phyloP scores from a whole-genome alignment of 2,797 vertebrate genomes.

The Peromyscus aztecus region DNA sequence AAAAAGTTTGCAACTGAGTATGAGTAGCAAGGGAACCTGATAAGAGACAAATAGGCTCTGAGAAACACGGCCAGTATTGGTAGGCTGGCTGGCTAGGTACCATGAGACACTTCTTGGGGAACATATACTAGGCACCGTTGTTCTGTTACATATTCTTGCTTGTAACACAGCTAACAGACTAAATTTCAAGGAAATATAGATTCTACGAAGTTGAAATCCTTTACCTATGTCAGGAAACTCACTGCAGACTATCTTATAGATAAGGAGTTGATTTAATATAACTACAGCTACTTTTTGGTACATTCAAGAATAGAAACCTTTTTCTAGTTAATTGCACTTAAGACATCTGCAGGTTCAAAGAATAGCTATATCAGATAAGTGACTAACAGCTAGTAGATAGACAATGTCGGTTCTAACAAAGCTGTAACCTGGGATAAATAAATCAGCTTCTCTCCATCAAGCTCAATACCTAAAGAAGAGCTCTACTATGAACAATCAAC shows the following conservation, averaged over 20 bases:
- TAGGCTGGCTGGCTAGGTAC: background rate
- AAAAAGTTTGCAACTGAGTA: background rate
- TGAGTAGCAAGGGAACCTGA: no score
- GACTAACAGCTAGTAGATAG: background rate
- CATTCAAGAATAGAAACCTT: background rate
- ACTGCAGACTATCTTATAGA: background rate
- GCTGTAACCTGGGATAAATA: background rate
- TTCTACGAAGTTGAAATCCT: background rate
- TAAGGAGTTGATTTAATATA: background rate
- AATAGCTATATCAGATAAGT: background rate
- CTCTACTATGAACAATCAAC: background rate
- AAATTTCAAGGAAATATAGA: background rate
- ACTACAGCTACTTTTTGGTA: background rate
- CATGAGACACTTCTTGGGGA: background rate
- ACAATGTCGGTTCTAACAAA: background rate
- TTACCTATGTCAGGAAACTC: background rate
- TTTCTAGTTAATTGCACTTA: background rate
- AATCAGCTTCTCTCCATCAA: background rate
- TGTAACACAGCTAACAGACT: background rate
- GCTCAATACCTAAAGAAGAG: background rate
- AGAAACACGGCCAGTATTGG: background rate
- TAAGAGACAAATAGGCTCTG: background rate
- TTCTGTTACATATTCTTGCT: background rate
- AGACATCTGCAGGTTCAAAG: background rate
- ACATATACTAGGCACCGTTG: background rate